Evolutionary conservation across 2,888 invertebrate genomes (phyloP).

Genomic region (Octodonta nipae): DNA sequence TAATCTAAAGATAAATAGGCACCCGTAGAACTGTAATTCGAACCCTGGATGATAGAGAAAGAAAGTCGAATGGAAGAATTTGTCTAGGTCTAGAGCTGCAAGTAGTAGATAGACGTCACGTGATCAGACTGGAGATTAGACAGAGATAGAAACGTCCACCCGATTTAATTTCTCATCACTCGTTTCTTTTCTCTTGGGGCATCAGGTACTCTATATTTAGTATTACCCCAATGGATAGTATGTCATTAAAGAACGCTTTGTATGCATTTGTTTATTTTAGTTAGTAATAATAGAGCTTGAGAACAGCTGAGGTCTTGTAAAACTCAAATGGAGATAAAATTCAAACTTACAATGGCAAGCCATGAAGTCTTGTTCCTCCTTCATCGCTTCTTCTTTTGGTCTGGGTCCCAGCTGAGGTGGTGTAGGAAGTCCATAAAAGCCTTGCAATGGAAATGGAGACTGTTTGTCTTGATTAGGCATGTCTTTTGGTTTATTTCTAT

Average conservation of each 20-base stretch:
- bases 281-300: too few relatives aligned
- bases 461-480: conserved; percentile 29
- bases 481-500: conserved; percentile 30
- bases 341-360: conserved; percentile 44
- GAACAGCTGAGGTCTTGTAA: not conserved
- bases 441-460: conserved; percentile 29
- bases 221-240: too few relatives aligned
- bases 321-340: too few relatives aligned
- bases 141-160: not conserved
- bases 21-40: too few relatives aligned
- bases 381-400: conserved; percentile 30
- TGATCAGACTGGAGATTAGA: not conserved
- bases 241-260: too few relatives aligned
- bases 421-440: conserved; percentile 33
- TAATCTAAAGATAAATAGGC: too few relatives aligned
- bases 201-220: too few relatives aligned
- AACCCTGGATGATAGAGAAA: too few relatives aligned
- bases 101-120: not conserved
- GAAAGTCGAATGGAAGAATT: too few relatives aligned
- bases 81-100: too few relatives aligned
- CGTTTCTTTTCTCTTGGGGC: too few relatives aligned
- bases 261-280: too few relatives aligned
- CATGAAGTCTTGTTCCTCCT: conserved; percentile 50
- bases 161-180: not conserved
- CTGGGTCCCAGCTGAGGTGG: conserved; percentile 26